Conservation (phyloP, 2,797 vertebrate genomes). For the Crocodylus rhombifer region DNA sequence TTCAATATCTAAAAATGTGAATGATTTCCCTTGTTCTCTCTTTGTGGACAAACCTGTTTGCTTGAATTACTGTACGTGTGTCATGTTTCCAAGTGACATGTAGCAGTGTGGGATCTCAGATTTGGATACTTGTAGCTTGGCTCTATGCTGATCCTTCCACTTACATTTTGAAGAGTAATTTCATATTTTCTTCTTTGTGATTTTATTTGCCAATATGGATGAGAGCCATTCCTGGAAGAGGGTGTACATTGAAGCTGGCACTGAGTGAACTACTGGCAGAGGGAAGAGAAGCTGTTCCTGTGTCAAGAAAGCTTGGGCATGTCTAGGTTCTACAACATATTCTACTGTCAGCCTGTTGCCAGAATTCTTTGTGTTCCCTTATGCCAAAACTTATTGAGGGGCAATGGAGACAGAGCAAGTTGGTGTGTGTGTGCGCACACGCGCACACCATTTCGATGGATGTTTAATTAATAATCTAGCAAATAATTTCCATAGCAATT, state of each 20-base stretch:
- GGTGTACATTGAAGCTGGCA: slow-evolving; percentile 82
- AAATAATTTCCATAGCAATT: slow-evolving; percentile 48
- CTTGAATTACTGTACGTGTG: slow-evolving; percentile 63
- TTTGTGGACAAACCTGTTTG: slow-evolving; percentile 68
- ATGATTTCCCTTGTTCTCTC: slow-evolving; percentile 47
- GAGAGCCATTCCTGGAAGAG: slow-evolving; percentile 85
- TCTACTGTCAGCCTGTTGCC: slow-evolving; percentile 66
- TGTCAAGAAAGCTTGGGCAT: slow-evolving; percentile 81
- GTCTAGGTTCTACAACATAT: slow-evolving; percentile 73
- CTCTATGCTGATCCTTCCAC: slow-evolving; percentile 79
- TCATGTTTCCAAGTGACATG: slow-evolving; percentile 81
- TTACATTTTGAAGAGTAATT: slow-evolving; percentile 86
- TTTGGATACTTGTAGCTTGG: slow-evolving; percentile 83
- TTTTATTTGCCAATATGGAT: slow-evolving; percentile 86
- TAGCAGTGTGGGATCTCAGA: slow-evolving; percentile 82
- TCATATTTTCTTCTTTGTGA: slow-evolving; percentile 85
- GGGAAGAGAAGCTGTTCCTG: slow-evolving; percentile 82
- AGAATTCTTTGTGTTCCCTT: slow-evolving; percentile 73
- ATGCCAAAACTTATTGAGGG: slow-evolving; percentile 72
- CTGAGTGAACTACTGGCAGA: slow-evolving; percentile 76
- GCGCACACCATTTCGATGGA: slow-evolving; percentile 46
- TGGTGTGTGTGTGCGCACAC: slow-evolving; percentile 63
- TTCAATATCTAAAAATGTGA: slow-evolving; percentile 46
- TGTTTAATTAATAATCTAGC: slow-evolving; percentile 74
- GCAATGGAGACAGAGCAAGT: slow-evolving; percentile 43